These are phyloP conservation scores for Meteorus sp. DNA, from an alignment of 1,140 invertebrate species.

Conservation along the genomic window DNA sequence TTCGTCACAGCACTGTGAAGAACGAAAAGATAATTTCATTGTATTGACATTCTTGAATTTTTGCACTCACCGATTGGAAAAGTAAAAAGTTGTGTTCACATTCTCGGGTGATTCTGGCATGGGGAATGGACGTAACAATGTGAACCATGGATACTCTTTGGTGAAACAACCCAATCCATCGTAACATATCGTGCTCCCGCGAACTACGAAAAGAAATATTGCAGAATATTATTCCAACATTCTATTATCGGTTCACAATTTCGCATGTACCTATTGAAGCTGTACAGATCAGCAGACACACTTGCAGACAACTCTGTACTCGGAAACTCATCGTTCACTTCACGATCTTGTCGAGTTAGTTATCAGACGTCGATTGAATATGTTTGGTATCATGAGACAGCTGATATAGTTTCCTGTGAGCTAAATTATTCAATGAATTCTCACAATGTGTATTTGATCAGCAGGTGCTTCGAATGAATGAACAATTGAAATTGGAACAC, in stretches of 20 bases:
- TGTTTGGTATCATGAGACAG: neutral
- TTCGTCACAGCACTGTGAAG: neutral
- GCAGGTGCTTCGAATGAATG: slow-evolving; percentile 2
- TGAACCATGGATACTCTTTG: slow-evolving; percentile 34
- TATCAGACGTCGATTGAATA: too few species aligned
- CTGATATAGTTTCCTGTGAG: neutral
- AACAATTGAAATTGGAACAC: too few species aligned
- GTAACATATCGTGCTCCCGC: slow-evolving; percentile 17
- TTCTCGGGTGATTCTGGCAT: slow-evolving; percentile 20
- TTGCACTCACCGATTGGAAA: slow-evolving; percentile 30
- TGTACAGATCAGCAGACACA: too few species aligned
- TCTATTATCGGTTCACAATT: too few species aligned
- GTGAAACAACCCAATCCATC: slow-evolving; percentile 34
- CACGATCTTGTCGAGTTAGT: too few species aligned
- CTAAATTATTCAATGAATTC: neutral
- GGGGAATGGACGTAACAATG: slow-evolving; percentile 29
- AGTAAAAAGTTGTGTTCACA: slow-evolving; percentile 33
- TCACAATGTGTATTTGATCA: neutral
- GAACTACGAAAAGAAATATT: neutral
- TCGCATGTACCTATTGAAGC: too few species aligned
- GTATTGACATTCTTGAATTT: neutral
- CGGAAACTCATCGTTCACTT: too few species aligned
- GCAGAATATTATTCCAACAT: neutral
- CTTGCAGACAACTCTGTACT: too few species aligned
- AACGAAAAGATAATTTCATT: neutral